Base-by-base conservation (phyloP, 2,113 vertebrate species). In the Mustelus asterias region DNA sequence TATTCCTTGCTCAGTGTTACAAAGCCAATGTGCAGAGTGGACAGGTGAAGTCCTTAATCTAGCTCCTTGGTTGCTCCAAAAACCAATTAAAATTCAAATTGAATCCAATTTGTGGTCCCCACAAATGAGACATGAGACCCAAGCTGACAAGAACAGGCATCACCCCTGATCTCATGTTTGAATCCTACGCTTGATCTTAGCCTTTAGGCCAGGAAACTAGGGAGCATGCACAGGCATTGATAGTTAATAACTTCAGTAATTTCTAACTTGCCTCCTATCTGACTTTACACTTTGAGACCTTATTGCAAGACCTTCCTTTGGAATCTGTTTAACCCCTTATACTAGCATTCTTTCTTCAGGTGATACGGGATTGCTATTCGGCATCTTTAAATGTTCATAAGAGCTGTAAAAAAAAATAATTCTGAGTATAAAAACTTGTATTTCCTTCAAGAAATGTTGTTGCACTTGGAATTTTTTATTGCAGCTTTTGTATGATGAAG, bases 161-260 rank as follows among this genome's bases (percentile, higher is more conserved):
- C 11, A 60, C 8, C 7, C 60, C 60, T 60, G 60, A 9, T 58
- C 58, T 58, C 58, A 58, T 11, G 11, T 11, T 60, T 60, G 60
- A 48, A 60, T 60, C 60, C 60, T 60, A 60, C 4, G 7, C 8
- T 58, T 60, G 60, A 60, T 60, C 60, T 60, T 60, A 60, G 60
- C 60, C 60, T 2, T 9, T 9, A 60, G 60, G 60, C 60, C 8
- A 10, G 18, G 67, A 69, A 72, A 26, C 99, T 5, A 98, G 98
- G 1, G 99, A 99, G 63, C 99, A 99, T 97, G 97, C 98, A 96
- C 99, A 98, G 88, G 97, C 99, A 90, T 97, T 98, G 80, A 97
- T 97, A 99, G 99, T 99, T 99, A 97, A 97, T 96, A 86, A 96
- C 24, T 95, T 29, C 2, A 41, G 18, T 96, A 96, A 9, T 37